A percentile compares a stretch with the other conserved stretches of the same genome.
phyloP scores from a whole-genome alignment of 2,888 invertebrate genomes.

The Notocelia uddmanniana region DNA sequence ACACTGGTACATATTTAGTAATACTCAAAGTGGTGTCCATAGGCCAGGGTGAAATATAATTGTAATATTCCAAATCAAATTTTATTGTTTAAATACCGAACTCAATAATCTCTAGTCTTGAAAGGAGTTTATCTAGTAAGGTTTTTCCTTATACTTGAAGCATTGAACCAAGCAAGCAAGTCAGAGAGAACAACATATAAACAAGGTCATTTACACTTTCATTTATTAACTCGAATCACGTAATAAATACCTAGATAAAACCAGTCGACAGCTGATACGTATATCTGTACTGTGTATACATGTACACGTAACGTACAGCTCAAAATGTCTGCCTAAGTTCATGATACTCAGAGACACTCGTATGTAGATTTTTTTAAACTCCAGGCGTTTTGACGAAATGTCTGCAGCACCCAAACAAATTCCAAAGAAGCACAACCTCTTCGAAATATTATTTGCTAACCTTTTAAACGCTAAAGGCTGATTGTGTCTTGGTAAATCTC shows the following conservation, averaged over 20 bases:
- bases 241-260: slow-evolving; percentile 6
- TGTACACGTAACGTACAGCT: too few relatives aligned
- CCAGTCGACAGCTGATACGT: neutral
- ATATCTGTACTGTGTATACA: too few relatives aligned
- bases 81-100: neutral
- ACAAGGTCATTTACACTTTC: slow-evolving; percentile 36
- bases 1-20: neutral
- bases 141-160: slow-evolving; percentile 11
- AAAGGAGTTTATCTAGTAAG: neutral
- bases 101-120: neutral
- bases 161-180: slow-evolving; percentile 2
- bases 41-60: neutral
- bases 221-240: neutral
- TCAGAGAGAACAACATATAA: neutral
- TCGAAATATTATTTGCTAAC: too few relatives aligned
- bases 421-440: too few relatives aligned
- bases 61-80: neutral
- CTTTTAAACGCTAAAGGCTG: too few relatives aligned
- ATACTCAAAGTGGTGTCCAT: neutral
- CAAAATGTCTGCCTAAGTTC: neutral
- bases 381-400: too few relatives aligned
- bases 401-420: too few relatives aligned
- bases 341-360: too few relatives aligned
- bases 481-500: too few relatives aligned
- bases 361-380: too few relatives aligned